A percentile compares a stretch with the other conserved stretches of the same genome.
Evolutionary conservation across 2,797 vertebrate genomes (phyloP).

Genomic region (Manis crassicaudata): DNA sequence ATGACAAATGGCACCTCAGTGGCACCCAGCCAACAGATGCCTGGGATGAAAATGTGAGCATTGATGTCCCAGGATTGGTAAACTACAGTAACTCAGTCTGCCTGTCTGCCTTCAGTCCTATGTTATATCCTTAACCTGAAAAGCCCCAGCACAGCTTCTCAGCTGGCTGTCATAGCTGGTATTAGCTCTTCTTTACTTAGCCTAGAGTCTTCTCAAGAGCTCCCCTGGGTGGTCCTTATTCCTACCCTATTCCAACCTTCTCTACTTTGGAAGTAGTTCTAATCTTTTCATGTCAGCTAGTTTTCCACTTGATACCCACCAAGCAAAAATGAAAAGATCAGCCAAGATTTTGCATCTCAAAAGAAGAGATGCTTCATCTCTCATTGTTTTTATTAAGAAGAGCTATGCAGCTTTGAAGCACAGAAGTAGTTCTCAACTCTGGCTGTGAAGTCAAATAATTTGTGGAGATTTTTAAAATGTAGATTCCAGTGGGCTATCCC

Average conservation of each 20-base stretch:
- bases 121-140: not conserved
- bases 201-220: not conserved
- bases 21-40: not conserved
- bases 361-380: not conserved
- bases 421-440: not conserved
- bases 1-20: not conserved
- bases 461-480: not conserved
- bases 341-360: not conserved
- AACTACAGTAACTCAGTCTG: not conserved
- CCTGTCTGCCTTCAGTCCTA: not conserved
- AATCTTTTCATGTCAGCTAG: not conserved
- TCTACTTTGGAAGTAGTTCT: not conserved
- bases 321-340: slow-evolving; percentile 26
- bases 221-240: not conserved
- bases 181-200: not conserved
- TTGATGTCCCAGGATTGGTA: not conserved
- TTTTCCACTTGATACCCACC: not conserved
- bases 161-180: not conserved
- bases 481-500: not conserved
- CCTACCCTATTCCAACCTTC: not conserved
- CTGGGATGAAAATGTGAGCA: not conserved
- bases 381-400: not conserved
- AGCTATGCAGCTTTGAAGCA: not conserved
- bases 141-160: not conserved
- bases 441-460: not conserved